Conservation (phyloP, 2,113 vertebrate genomes). For the Progne subis region DNA sequence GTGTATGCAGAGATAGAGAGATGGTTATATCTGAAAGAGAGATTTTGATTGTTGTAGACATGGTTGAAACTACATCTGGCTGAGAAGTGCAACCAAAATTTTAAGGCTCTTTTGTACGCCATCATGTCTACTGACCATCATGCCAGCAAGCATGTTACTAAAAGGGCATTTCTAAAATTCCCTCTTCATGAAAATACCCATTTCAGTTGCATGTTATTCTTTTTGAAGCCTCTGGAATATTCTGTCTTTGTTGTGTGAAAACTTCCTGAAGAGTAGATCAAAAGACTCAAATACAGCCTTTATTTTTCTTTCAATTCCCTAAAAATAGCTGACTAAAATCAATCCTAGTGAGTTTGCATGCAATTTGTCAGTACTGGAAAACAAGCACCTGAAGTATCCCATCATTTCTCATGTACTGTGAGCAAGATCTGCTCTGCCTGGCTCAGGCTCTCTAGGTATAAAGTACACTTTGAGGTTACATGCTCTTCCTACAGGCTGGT, state of each 20-base stretch:
- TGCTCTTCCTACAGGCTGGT: background rate
- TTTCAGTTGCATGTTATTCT: background rate
- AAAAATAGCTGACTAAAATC: background rate
- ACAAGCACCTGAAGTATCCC: background rate
- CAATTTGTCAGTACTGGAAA: background rate
- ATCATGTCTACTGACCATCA: background rate
- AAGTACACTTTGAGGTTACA: fast-evolving
- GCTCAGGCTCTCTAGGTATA: background rate
- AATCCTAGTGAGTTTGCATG: background rate
- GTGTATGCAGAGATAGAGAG: conserved; percentile 35
- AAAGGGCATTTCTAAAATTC: background rate
- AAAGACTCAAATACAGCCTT: background rate
- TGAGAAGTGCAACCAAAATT: background rate
- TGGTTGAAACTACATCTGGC: background rate
- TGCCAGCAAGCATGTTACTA: background rate
- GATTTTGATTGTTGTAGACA: background rate
- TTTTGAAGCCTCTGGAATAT: background rate
- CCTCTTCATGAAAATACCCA: background rate
- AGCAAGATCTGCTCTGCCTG: background rate
- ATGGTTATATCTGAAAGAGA: conserved; percentile 8
- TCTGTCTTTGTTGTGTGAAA: background rate
- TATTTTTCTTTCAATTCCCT: background rate
- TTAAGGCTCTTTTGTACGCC: background rate
- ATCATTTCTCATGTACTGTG: background rate
- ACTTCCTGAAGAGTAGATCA: background rate